Percentiles rank a stretch among this genome's conserved stretches.
phyloP scores from a whole-genome alignment of 1,140 invertebrate genomes.

The Tribolium madens region DNA sequence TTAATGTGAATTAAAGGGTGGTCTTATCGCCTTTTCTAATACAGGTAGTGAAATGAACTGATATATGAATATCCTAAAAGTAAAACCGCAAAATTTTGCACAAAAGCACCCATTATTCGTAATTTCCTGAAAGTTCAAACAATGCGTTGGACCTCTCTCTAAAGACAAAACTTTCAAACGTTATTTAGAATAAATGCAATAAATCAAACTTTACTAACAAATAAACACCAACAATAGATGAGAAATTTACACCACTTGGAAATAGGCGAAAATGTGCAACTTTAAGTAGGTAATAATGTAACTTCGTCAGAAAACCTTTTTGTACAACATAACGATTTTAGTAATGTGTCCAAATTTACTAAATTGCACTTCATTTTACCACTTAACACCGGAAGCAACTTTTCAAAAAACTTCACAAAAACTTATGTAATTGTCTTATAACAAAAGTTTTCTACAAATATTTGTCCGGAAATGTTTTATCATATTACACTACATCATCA shows the following conservation, averaged over 20 bases:
- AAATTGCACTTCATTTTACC: neutral
- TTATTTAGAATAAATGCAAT: conserved; percentile 40
- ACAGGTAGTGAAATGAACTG: conserved; percentile 33
- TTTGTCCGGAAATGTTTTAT: neutral
- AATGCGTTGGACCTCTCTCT: conserved; percentile 32
- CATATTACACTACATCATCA: neutral
- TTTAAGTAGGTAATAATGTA: neutral
- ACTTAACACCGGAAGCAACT: neutral
- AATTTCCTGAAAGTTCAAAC: conserved; percentile 43
- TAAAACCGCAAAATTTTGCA: conserved; percentile 38
- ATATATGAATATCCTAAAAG: conserved; percentile 35
- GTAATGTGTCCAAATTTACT: neutral
- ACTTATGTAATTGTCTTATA: neutral
- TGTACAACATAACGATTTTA: too few species aligned
- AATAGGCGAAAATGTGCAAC: neutral
- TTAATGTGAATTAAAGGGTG: conserved; percentile 14
- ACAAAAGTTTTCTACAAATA: neutral
- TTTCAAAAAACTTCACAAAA: neutral
- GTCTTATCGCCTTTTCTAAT: conserved; percentile 20
- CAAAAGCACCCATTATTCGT: conserved; percentile 38
- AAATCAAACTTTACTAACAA: conserved; percentile 41
- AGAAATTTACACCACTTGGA: neutral
- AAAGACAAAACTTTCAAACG: conserved; percentile 45
- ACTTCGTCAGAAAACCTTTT: too few species aligned
- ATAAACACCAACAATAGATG: neutral